Conservation (phyloP, 2,888 invertebrate species). For the Melieria picta region DNA sequence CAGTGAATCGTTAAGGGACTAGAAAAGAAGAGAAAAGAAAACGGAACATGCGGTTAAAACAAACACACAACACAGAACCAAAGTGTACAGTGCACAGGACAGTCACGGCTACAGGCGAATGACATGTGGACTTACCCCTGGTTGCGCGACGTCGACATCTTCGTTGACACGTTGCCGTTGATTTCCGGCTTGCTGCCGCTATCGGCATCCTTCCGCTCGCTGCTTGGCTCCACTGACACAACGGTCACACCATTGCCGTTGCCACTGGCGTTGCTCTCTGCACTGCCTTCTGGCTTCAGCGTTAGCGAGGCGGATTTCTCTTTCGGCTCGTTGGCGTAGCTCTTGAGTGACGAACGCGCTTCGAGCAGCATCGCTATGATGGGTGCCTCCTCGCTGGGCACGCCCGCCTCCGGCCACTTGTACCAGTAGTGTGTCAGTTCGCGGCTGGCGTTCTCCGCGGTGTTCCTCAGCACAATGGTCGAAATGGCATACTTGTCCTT, state of each 20-base stretch:
- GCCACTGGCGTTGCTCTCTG: conserved; percentile 14
- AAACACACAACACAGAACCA: conserved; percentile 20
- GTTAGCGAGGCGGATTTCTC: conserved; percentile 52
- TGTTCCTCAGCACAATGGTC: conserved; percentile 83
- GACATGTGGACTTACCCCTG: conserved; percentile 59
- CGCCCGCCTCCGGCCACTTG: conserved; percentile 88
- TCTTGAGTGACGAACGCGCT: conserved; percentile 71
- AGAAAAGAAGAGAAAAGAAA: conserved; percentile 42
- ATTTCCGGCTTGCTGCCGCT: conserved; percentile 49
- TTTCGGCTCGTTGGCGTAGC: conserved; percentile 58
- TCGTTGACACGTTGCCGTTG: conserved; percentile 56
- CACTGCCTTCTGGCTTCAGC: conserved; percentile 43
- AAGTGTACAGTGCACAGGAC: conserved; percentile 8
- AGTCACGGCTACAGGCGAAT: neutral
- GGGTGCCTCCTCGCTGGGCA: conserved; percentile 84
- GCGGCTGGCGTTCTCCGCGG: conserved; percentile 83
- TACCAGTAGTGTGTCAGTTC: conserved; percentile 94
- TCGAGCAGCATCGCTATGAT: conserved; percentile 89
- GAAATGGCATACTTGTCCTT: conserved; percentile 92
- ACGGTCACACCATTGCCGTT: conserved; percentile 29
- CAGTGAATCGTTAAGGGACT: conserved; percentile 85
- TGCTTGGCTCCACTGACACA: conserved; percentile 22
- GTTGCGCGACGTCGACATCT: conserved; percentile 49
- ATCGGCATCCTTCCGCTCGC: conserved; percentile 35
- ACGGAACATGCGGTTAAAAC: conserved; percentile 28